These are phyloP conservation scores for Peromyscus attwateri DNA, from an alignment of 2,797 vertebrate species.

Conservation along the genomic window DNA sequence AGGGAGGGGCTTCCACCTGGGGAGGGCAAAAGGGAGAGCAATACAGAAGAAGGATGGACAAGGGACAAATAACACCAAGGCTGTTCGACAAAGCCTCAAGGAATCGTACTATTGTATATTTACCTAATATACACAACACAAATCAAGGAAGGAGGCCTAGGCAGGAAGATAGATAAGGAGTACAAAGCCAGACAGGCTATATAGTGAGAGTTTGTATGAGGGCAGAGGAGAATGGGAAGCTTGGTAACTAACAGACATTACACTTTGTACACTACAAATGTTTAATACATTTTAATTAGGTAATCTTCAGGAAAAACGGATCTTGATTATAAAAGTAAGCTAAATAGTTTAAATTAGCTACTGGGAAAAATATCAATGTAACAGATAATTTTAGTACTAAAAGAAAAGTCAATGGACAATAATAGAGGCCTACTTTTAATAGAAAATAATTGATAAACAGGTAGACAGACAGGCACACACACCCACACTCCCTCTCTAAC, in stretches of 20 bases:
- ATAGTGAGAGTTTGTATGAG: too few species aligned
- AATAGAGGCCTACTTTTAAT: not conserved
- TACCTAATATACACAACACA: not conserved
- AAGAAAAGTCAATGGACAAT: slow-evolving; percentile 19
- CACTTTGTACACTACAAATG: not conserved
- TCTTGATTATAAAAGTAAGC: not conserved
- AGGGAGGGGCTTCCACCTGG: not conserved
- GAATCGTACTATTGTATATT: not conserved
- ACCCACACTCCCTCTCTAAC: not conserved
- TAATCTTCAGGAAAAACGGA: not conserved
- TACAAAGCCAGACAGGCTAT: too few species aligned
- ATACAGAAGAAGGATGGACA: not conserved
- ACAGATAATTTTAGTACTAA: slow-evolving; percentile 4
- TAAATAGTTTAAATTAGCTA: slow-evolving; percentile 19
- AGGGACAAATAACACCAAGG: not conserved
- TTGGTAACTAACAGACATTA: not conserved
- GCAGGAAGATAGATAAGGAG: not conserved
- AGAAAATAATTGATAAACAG: not conserved
- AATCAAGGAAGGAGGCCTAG: not conserved
- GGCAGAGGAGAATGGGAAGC: not conserved
- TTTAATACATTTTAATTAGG: slow-evolving; percentile 12
- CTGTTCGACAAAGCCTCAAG: not conserved
- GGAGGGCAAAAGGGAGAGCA: not conserved
- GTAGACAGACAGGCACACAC: too few species aligned
- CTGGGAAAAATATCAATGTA: not conserved